Percentiles rank a stretch among this genome's conserved stretches.
Conservation (phyloP, 2,113 vertebrate species). For the Rhea americana region DNA sequence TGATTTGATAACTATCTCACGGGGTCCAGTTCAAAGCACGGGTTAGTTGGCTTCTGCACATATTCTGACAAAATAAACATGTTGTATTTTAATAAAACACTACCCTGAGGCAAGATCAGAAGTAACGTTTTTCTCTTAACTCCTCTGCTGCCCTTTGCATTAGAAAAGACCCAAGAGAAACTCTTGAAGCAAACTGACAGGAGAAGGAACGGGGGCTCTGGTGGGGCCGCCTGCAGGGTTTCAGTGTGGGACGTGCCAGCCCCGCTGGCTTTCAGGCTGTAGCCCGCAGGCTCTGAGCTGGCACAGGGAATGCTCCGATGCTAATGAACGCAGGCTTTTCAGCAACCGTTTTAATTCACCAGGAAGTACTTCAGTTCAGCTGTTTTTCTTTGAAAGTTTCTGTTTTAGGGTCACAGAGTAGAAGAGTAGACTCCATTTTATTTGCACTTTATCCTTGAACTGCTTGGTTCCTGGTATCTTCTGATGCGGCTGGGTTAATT, state of each 20-base stretch:
- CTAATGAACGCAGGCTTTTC: background rate
- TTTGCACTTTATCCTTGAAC: background rate
- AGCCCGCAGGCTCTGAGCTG: rapidly evolving
- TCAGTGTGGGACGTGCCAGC: background rate
- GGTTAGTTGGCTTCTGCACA: background rate
- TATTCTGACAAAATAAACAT: background rate
- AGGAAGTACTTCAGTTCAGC: background rate
- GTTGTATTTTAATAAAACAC: background rate
- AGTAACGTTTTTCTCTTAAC: background rate
- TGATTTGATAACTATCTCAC: rapidly evolving
- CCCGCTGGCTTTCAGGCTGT: background rate
- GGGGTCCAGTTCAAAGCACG: background rate
- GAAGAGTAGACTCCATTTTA: background rate
- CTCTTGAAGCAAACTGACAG: background rate
- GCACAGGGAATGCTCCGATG: background rate
- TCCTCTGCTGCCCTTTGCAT: background rate
- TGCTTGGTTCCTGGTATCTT: background rate
- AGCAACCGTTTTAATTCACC: background rate
- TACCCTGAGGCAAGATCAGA: background rate
- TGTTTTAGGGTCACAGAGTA: background rate
- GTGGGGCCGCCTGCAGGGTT: background rate
- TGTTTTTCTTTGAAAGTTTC: background rate
- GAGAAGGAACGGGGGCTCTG: background rate
- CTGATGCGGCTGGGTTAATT: background rate
- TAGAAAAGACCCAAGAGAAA: background rate